Conservation (phyloP, 2,888 invertebrate species). For the Pyrgus malvae region DNA sequence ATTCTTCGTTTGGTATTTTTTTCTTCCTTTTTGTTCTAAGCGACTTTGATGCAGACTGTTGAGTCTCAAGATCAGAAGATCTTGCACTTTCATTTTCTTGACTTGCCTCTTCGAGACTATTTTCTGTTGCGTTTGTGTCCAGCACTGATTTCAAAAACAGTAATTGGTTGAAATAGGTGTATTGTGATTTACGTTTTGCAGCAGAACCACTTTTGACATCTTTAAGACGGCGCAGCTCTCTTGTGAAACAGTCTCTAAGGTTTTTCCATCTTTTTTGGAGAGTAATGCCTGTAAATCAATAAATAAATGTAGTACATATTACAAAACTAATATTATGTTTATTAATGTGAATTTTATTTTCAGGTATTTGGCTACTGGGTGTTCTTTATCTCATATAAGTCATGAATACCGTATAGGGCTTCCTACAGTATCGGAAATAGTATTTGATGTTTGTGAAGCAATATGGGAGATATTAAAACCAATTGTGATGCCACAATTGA, state of each 20-base stretch:
- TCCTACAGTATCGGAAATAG: conserved; percentile 35
- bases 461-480: conserved; percentile 29
- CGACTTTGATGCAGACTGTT: conserved; percentile 30
- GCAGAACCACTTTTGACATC: conserved; percentile 30
- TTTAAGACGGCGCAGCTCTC: conserved; percentile 30
- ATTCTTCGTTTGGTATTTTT: conserved; percentile 30
- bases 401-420: conserved; percentile 36
- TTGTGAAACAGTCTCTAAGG: conserved; percentile 27
- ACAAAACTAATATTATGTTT: conserved; percentile 16
- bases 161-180: conserved; percentile 31
- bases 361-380: conserved; percentile 32
- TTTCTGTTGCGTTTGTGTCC: conserved; percentile 27
- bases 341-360: conserved; percentile 2
- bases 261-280: conserved; percentile 14
- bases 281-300: conserved; percentile 4
- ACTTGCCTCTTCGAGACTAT: conserved; percentile 29
- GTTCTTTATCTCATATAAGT: conserved; percentile 36
- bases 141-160: conserved; percentile 28
- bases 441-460: conserved; percentile 36
- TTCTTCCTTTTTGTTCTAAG: conserved; percentile 31
- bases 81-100: conserved; percentile 31
- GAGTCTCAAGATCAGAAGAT: conserved; percentile 31
- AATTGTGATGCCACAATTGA: conserved; percentile 28
- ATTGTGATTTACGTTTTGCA: conserved; percentile 26
- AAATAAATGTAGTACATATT: conserved; percentile 20